Evolutionary conservation across 35 echinoderm and acorn worm genomes (phyloP).

Genomic region (Ophioderma brevispina): DNA sequence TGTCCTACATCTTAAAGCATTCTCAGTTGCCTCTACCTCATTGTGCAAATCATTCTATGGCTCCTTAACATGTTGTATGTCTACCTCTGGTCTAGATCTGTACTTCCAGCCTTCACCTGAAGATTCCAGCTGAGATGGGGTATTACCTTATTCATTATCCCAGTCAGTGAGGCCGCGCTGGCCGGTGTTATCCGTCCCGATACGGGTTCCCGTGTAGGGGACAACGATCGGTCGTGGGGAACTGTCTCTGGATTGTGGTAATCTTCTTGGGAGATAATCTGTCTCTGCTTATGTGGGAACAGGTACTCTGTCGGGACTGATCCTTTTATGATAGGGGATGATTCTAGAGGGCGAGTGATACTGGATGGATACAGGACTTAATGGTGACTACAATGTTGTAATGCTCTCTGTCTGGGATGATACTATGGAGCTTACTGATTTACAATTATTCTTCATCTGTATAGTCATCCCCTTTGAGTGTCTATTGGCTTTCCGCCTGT

Average conservation of each 20-base stretch:
- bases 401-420: slow-evolving; percentile 11
- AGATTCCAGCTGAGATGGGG: slow-evolving; percentile 5
- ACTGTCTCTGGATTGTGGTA: slow-evolving; percentile 41
- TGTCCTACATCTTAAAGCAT: slow-evolving; percentile 46
- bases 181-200: slow-evolving; percentile 80
- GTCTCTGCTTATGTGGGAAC: neutral
- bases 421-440: neutral
- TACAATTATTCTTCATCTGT: slow-evolving; percentile 10
- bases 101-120: slow-evolving; percentile 11
- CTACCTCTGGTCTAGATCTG: slow-evolving; percentile 24
- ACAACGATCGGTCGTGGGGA: slow-evolving; percentile 32
- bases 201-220: slow-evolving; percentile 34
- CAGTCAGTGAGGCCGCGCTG: slow-evolving; percentile 78
- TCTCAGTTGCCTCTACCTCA: slow-evolving; percentile 79
- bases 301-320: neutral
- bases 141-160: slow-evolving; percentile 71
- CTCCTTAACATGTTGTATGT: slow-evolving; percentile 50
- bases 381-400: too few relatives aligned
- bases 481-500: neutral
- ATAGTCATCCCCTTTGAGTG: neutral
- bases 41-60: slow-evolving; percentile 59
- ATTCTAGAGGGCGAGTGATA: neutral
- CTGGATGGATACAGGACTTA: too few relatives aligned
- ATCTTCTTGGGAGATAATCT: neutral
- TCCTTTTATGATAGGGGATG: neutral